Percentiles rank a stretch among this genome's conserved stretches.
Evolutionary conservation across 2,113 vertebrate genomes (phyloP).

Genomic region (Pseudorectes ferrugineus): DNA sequence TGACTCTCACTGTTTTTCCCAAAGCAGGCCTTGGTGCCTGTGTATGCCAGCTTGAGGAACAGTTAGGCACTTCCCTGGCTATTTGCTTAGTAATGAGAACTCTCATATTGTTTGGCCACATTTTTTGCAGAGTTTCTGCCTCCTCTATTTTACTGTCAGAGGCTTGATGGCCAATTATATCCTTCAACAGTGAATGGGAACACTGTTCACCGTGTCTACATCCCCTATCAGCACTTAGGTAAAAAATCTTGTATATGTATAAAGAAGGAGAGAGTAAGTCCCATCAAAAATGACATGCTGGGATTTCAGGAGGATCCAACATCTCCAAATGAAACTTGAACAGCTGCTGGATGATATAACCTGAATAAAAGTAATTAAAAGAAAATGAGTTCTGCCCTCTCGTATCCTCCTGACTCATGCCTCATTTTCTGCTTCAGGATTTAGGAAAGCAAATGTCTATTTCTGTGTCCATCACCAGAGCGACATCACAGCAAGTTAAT

Average conservation of each 20-base stretch:
- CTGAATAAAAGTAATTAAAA: constrained; percentile 64
- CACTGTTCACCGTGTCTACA: rapidly evolving
- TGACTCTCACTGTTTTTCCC: rapidly evolving
- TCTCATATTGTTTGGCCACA: not conserved
- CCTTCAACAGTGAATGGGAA: not conserved
- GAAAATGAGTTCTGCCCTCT: constrained; percentile 58
- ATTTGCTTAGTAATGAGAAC: not conserved
- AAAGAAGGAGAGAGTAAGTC: not conserved
- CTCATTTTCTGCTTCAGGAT: constrained; percentile 52
- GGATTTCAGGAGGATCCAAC: constrained; percentile 14
- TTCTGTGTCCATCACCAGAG: constrained; percentile 58
- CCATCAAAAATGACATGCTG: constrained; percentile 15
- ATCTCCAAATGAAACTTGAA: constrained; percentile 24
- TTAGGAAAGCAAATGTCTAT: constrained; percentile 59
- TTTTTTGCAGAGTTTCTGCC: not conserved
- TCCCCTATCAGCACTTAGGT: not conserved
- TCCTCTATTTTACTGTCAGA: not conserved
- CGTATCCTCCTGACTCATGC: constrained; percentile 57
- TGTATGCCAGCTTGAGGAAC: not conserved
- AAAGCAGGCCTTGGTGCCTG: not conserved
- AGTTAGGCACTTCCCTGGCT: not conserved
- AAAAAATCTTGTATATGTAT: not conserved
- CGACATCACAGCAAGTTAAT: constrained; percentile 59
- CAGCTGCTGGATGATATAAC: constrained; percentile 48
- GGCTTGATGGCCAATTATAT: not conserved